phyloP scores from a whole-genome alignment of 1,140 invertebrate genomes.

The Lucilia cuprina region DNA sequence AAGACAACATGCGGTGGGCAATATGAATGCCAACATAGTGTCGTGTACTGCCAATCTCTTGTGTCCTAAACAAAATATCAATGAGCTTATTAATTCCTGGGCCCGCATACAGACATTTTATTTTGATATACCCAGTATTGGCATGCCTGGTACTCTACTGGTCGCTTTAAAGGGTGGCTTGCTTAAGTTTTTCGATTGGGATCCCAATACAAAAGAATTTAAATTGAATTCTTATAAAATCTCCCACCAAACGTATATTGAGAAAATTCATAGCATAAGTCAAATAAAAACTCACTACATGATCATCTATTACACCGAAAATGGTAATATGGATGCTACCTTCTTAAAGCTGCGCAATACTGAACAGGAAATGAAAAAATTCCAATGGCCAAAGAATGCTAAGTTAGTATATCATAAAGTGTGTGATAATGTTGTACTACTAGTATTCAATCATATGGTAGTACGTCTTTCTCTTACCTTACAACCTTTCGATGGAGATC shows the following conservation, averaged over 20 bases:
- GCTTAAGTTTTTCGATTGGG: slow-evolving; percentile 32
- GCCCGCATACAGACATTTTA: slow-evolving; percentile 9
- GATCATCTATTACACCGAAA: slow-evolving; percentile 18
- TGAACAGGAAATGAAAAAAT: background rate
- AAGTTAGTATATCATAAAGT: slow-evolving; percentile 39
- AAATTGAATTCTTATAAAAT: background rate
- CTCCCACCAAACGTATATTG: background rate
- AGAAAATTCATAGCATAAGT: slow-evolving; percentile 28
- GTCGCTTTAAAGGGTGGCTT: slow-evolving; percentile 15
- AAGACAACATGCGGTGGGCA: slow-evolving; percentile 9
- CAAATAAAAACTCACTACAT: slow-evolving; percentile 45
- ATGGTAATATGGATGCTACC: slow-evolving; percentile 31
- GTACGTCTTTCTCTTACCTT: slow-evolving; percentile 24
- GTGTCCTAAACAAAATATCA: background rate
- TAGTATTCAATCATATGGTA: slow-evolving; percentile 44
- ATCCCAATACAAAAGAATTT: background rate
- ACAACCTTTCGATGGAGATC: background rate
- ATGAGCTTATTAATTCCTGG: background rate
- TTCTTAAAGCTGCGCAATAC: slow-evolving; percentile 23
- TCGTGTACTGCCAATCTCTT: background rate
- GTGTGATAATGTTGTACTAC: slow-evolving; percentile 39
- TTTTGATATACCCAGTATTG: background rate
- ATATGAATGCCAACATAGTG: slow-evolving; percentile 23
- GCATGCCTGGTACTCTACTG: background rate
- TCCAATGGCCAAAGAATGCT: slow-evolving; percentile 33